Evolutionary conservation across 2,113 vertebrate genomes (phyloP), one percentile per base, ranked within the genome.

Genomic region (Corythornis madagascariensis): DNA sequence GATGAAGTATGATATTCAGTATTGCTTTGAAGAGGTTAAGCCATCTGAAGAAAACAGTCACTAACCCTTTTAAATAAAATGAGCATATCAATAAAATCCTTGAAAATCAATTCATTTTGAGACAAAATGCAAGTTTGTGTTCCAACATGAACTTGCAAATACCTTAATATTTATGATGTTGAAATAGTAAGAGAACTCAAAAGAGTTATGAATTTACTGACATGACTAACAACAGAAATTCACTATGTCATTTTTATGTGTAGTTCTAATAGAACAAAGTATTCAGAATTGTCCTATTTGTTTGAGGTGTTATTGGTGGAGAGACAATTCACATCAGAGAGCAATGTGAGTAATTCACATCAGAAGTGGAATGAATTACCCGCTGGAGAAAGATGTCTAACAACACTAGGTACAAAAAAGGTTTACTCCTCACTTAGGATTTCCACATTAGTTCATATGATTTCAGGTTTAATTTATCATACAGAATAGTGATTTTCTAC

Each of bases 201-300:
- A 73, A 66, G 2, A 13, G 3, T 55, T 74, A 42, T 15, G 10
- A 83, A 53, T 57, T 61, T 10, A n/a, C 2, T 5, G 10, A 70
- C 0, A 0, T 42, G n/a, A 33, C 56, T 52, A 72, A 82, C 92
- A 65, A 0, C 11, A 60, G n/a, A 3, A 77, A 38, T 67, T 29
- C 6, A 29, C 7, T 0, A 0, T 25, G 10, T 38, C 16, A 29
- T 21, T 7, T 50, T 74, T 77, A 59, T 21, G 25, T 63, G 13
- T 7, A n/a, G 14, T 25, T 78, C 8, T 40, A 89, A 52, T 2
- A 29, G 25, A 77, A 50, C 6, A 7, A 83, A 66, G 7, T 25
- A 18, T 31, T 71, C 4, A 33, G 18, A 63, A 67, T 75, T 1
- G 4, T 38, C 42, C 13, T 71, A 3, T 66, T 87, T 60, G 21